Evolutionary conservation across 1,140 invertebrate genomes (phyloP), one percentile per base, ranked within the genome.

Genomic region (Limonius californicus): DNA sequence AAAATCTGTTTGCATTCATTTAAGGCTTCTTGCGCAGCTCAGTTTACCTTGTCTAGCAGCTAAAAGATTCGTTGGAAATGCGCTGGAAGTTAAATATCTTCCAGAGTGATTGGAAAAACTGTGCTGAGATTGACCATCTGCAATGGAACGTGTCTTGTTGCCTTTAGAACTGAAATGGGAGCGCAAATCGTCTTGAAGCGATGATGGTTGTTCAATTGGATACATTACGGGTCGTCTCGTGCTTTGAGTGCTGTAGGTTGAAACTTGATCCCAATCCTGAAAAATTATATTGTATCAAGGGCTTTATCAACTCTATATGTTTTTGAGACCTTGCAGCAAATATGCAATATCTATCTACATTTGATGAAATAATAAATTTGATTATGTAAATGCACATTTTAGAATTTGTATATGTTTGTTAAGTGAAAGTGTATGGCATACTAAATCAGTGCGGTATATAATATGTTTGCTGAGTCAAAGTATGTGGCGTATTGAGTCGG

Each of bases 201-300:
- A 78, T 14, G 84, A 84, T 54, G 78, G 77, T 62, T 78, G 80
- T 81, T 83, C 86, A 57, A 90, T 80, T 58, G 89, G 81, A 79
- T 90, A 90, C 78, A 94, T 89, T 68, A 90, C 78, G 1, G 89
- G 88, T 58, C 92, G 79, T n/a, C 91, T 91, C 74, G 94, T 92
- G 62, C 90, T 94, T 69, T 93, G 82, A 59, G 89, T 89, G 74
- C 92, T 95, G 76, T 95, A 95, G 14, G 90, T 90, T 1, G 93
- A 95, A 12, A 94, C 86, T 77, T 94, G 92, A 79, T 97, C 94
- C 93, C 93, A 95, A 77, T 97, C 93, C 81, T 85, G 23, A 11
- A 62, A 39, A 39, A 12, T 12, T 39, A 12, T 39, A 39, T 39
- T 39, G n/a, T 39, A 39, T 6, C 11, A 32, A 6, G 11, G 4